Evolutionary conservation across 2,797 vertebrate genomes (phyloP), one percentile per base, ranked within the genome.

Genomic region (Liparis tanakae): DNA sequence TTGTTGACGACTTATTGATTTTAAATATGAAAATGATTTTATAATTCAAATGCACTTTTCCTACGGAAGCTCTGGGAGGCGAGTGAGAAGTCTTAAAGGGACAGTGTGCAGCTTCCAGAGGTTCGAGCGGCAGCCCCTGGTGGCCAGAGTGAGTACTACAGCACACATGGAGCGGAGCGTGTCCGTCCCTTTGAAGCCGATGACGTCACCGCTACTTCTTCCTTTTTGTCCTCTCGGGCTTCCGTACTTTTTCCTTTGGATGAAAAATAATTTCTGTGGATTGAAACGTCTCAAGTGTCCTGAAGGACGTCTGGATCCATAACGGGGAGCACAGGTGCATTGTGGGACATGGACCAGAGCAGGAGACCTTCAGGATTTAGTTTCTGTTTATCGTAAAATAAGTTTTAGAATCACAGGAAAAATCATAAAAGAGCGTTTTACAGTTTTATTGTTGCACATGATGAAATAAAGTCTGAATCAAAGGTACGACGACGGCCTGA

Each of bases 401-500:
- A 46, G 13, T 48, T 48, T 30, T 5, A 8, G 46, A 9, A n/a
- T 9, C 46, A 6, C 46, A 9, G 18, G 18, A 46, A n/a, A n/a
- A 48, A 30, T 30, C 6, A 7, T 30, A 1, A 53, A 25, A 25
- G 25, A 53, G 18, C 18, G 18, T 37, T 58, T 58, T 37, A 39
- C 6, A n/a, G 18, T 20, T 58, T 20, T 20, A 12, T 58, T 58
- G 34, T 39, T 58, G 56, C 56, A 39, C 18, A 34, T n/a, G 34
- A 58, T 36, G 20, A n/a, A 39, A 37, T 13, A 56, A 20, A 58
- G 51, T 25, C 80, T 88, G 78, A 81, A 91, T 91, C 74, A 75
- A 93, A 85, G 93, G 93, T 94, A 94, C 93, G 87, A 87, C 44
- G 57, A 76, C 76, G 74, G 82, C 86, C 60, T 71, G 66, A 65